Evolutionary conservation across 2,888 invertebrate species (phyloP).

Genomic region (Tenodera sinensis): DNA sequence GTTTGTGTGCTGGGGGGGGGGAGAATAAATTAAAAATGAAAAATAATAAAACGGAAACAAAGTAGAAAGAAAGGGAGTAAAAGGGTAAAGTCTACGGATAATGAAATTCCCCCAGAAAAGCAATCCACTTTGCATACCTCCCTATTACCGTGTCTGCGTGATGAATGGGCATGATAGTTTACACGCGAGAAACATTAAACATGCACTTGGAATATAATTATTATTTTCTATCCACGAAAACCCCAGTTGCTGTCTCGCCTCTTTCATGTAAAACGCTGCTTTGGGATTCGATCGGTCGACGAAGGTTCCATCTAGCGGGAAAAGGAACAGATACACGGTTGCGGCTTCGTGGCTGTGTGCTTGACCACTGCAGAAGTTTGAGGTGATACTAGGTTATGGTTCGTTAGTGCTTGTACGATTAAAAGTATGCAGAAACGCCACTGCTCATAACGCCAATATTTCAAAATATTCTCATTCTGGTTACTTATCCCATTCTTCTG

Average conservation of each 20-base stretch:
- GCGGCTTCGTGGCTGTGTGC: too few relatives aligned
- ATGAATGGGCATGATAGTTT: background rate
- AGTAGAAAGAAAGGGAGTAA: background rate
- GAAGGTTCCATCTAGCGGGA: background rate
- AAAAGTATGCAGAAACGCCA: background rate
- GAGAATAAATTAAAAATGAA: background rate
- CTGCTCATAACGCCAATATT: too few relatives aligned
- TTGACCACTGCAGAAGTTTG: background rate
- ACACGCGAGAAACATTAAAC: background rate
- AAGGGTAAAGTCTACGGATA: background rate
- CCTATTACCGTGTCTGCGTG: background rate
- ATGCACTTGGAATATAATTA: background rate
- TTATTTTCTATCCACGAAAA: background rate
- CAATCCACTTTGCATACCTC: background rate
- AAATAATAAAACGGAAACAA: background rate
- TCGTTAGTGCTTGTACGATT: background rate
- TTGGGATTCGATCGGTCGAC: background rate
- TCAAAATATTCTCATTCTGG: too few relatives aligned
- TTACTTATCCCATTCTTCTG: too few relatives aligned
- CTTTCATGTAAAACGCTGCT: background rate
- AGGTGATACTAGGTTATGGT: background rate
- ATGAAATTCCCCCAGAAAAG: background rate
- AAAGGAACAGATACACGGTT: background rate
- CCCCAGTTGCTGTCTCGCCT: background rate
- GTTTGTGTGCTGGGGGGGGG: background rate